These are phyloP conservation scores for Drosophila formosana DNA, from an alignment of 2,888 invertebrate species.

Conservation along the genomic window DNA sequence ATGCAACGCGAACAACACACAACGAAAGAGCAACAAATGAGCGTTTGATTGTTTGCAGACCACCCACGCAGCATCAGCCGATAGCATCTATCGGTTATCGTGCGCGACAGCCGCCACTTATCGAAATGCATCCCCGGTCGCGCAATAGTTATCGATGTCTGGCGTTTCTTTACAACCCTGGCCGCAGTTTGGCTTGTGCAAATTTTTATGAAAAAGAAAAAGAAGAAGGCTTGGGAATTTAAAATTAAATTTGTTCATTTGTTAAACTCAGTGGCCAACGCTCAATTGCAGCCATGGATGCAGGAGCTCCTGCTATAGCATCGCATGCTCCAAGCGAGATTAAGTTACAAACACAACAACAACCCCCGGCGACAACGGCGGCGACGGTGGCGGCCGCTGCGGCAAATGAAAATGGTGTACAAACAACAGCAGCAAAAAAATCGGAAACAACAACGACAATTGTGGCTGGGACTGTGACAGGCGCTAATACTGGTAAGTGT, in stretches of 20 bases:
- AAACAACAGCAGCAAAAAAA: conserved; percentile 80
- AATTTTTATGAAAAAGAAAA: conserved; percentile 58
- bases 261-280: conserved; percentile 25
- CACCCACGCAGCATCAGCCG: conserved; percentile 51
- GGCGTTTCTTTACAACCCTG: conserved; percentile 66
- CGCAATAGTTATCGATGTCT: conserved; percentile 48
- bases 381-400: conserved; percentile 65
- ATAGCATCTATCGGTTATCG: conserved; percentile 27
- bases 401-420: conserved; percentile 76
- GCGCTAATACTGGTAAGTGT: conserved; percentile 48
- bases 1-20: conserved; percentile 33
- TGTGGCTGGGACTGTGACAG: conserved; percentile 26
- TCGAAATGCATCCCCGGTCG: conserved; percentile 25
- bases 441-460: conserved; percentile 48
- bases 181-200: conserved; percentile 65
- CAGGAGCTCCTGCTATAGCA: conserved; percentile 57
- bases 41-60: conserved; percentile 52
- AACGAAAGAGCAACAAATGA: conserved; percentile 32
- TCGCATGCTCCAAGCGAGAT: conserved; percentile 50
- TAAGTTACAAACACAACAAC: conserved; percentile 45
- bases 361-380: conserved; percentile 12
- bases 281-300: conserved; percentile 60
- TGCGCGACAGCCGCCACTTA: not conserved
- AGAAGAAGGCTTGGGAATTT: conserved; percentile 55
- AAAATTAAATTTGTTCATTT: conserved; percentile 56